phyloP scores from a whole-genome alignment of 2,797 vertebrate species.

The Cercopithecus neglectus region DNA sequence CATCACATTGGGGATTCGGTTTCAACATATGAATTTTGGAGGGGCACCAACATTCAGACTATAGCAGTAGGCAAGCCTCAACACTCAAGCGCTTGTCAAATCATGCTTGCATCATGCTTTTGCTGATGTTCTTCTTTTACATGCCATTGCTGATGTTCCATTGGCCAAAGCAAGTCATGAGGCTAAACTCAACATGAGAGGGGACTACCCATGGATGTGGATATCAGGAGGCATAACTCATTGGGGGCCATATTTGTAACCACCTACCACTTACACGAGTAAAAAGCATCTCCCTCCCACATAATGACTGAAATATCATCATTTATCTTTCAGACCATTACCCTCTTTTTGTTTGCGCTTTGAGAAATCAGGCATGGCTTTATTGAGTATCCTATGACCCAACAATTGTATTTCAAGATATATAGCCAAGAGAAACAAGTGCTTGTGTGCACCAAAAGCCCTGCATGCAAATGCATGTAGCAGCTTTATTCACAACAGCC shows the following conservation, averaged over 20 bases:
- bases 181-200: background rate
- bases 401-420: constrained; percentile 11
- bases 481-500: constrained; percentile 4
- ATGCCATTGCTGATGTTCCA: background rate
- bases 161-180: background rate
- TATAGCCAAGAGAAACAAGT: background rate
- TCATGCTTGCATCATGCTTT: background rate
- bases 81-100: background rate
- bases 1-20: background rate
- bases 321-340: background rate
- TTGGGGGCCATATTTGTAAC: background rate
- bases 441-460: background rate
- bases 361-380: constrained; percentile 32
- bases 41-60: background rate
- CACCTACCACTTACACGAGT: background rate
- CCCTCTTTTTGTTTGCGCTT: background rate
- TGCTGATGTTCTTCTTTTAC: background rate
- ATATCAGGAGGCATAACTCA: background rate
- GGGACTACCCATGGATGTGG: background rate
- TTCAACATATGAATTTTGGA: background rate
- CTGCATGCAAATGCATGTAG: background rate
- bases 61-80: background rate
- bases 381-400: background rate
- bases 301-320: background rate
- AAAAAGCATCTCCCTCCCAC: background rate